A percentile compares a stretch with the other conserved stretches of the same genome.
These are phyloP conservation scores for Pteropus alecto DNA, from an alignment of 2,113 vertebrate species.

Conservation along the genomic window DNA sequence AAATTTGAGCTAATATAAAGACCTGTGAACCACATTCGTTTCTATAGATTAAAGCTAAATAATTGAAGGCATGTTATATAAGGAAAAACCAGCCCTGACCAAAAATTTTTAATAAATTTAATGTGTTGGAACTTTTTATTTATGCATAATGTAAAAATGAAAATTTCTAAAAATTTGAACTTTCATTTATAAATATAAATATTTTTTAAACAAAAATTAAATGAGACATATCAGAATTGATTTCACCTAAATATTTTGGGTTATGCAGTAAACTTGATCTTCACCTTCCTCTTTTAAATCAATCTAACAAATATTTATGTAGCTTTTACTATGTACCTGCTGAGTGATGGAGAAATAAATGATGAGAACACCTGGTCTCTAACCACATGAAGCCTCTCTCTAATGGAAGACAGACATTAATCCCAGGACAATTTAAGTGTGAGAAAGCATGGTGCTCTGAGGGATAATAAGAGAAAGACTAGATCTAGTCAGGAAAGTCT, in stretches of 20 bases:
- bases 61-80: not conserved
- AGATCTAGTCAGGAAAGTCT: not conserved
- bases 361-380: not conserved
- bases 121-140: not conserved
- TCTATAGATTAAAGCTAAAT: slow-evolving; percentile 1
- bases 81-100: not conserved
- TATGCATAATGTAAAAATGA: not conserved
- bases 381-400: not conserved
- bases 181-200: slow-evolving; percentile 32
- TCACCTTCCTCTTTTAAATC: slow-evolving; percentile 10
- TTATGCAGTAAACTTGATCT: not conserved
- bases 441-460: not conserved
- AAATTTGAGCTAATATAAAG: not conserved
- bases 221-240: not conserved
- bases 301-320: slow-evolving; percentile 34
- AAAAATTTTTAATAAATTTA: slow-evolving; percentile 1
- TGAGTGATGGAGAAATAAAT: slow-evolving; percentile 3
- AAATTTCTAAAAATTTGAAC: not conserved
- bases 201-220: slow-evolving; percentile 25
- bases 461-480: not conserved
- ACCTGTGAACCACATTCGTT: not conserved
- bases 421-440: not conserved
- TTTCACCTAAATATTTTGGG: not conserved
- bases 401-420: not conserved
- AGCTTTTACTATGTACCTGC: not conserved